These are phyloP conservation scores for Cephalopachus bancanus DNA, from an alignment of 2,797 vertebrate genomes.

Conservation along the genomic window DNA sequence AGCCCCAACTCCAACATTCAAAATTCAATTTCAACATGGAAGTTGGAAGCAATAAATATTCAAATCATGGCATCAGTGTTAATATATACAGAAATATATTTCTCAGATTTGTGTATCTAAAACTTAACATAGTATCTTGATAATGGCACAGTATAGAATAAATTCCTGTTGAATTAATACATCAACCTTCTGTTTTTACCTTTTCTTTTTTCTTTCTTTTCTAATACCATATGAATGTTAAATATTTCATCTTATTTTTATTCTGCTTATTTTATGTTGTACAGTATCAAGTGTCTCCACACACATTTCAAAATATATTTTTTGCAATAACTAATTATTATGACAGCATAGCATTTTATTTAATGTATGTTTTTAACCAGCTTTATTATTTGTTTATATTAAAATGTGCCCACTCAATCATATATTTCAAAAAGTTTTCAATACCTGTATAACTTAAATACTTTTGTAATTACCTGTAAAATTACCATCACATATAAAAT, in stretches of 20 bases:
- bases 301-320: not conserved
- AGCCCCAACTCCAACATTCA: too few species aligned
- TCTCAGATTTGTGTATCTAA: not conserved
- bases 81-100: not conserved
- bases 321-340: not conserved
- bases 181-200: not conserved
- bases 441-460: too few species aligned
- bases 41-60: too few species aligned
- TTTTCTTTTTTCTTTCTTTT: not conserved
- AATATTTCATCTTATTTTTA: not conserved
- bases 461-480: too few species aligned
- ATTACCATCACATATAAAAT: not conserved
- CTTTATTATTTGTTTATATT: not conserved
- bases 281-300: not conserved
- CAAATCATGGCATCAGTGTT: too few species aligned
- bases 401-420: not conserved
- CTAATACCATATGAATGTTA: not conserved
- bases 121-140: not conserved
- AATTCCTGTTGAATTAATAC: not conserved
- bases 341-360: not conserved
- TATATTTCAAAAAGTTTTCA: not conserved
- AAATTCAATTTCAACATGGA: too few species aligned
- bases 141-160: not conserved
- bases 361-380: not conserved
- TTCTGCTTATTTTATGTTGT: not conserved